Conservation (phyloP, 2,797 vertebrate species). For the Rhynchotus rufescens region DNA sequence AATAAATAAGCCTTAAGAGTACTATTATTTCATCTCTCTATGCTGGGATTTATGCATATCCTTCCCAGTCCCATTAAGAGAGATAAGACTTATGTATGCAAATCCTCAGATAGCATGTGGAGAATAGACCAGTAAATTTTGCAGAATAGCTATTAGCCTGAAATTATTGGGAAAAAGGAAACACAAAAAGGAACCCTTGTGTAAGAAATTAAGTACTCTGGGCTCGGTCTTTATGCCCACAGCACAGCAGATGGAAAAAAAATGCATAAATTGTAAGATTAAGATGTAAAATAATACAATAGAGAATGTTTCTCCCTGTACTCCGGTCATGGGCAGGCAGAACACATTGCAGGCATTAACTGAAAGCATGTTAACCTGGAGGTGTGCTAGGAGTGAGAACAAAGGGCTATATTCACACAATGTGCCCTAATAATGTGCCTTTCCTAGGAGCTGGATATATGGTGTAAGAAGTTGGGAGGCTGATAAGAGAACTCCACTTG, state of each 20-base stretch:
- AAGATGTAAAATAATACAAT: neutral
- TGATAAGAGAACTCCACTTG: neutral
- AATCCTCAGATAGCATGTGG: neutral
- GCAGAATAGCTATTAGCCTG: slow-evolving; percentile 18
- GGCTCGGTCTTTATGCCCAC: neutral
- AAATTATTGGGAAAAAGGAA: slow-evolving; percentile 17
- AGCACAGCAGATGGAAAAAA: neutral
- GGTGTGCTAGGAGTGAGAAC: neutral
- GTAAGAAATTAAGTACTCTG: slow-evolving; percentile 14
- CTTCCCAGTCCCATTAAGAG: slow-evolving; percentile 7
- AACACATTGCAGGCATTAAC: neutral
- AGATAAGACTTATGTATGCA: slow-evolving; percentile 44
- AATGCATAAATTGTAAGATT: neutral
- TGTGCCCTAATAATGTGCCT: neutral
- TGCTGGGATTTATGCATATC: neutral
- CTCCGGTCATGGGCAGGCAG: neutral
- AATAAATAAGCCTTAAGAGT: slow-evolving; percentile 39
- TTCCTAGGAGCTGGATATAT: neutral
- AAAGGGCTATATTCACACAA: neutral
- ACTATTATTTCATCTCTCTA: neutral
- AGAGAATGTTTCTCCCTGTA: neutral
- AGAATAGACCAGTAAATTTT: neutral
- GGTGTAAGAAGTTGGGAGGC: neutral
- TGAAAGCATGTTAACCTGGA: neutral
- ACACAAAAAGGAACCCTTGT: neutral